Evolutionary conservation across 2,888 invertebrate species (phyloP), one percentile per base, ranked within the genome.

Genomic region (Perizoma flavofasciatum): DNA sequence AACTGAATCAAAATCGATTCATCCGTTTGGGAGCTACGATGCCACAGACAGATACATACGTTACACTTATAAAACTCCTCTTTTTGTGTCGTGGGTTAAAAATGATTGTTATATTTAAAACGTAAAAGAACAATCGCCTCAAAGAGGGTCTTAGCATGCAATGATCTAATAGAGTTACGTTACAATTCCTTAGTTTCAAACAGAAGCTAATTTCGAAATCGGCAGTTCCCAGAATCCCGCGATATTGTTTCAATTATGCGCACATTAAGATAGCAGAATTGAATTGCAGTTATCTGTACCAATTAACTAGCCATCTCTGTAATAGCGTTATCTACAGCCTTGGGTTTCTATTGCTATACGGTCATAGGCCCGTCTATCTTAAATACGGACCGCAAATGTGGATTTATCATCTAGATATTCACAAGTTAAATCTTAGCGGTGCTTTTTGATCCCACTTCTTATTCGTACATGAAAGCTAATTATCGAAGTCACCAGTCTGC

Each of bases 251-350:
- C 62, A 68, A 63, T 62, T 64, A 60, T 55, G 53, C 52, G 59
- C 47, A 63, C 66, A 65, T 65, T 66, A 52, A 61, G 69, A 69
- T 69, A 69, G 62, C 64, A 47, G 47, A 65, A 68, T 65, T 61
- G 52, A 61, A 61, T 61, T 61, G 64, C 68, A 65, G 66, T 68
- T 68, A 69, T 69, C 69, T 63, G 58, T 48, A 47, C 66, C 69
- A 69, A 66, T 69, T 68, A 68, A 65, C 63, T 34, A 50, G 22
- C 58, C 61, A 50, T 63, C 49, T 55, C 48, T 66, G 53, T 64
- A 68, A 66, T 57, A 55, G 64, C 49, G 63, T 72, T 72, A 72
- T 72, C 72, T 66, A 48, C 39, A 48, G 63, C 68, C 64, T 72
- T 66, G 51, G 64, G 55, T 49, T 63, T 64, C 67, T 70, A 72